Conservation (phyloP, 2,888 invertebrate species). For the Rhodophaea formosa region DNA sequence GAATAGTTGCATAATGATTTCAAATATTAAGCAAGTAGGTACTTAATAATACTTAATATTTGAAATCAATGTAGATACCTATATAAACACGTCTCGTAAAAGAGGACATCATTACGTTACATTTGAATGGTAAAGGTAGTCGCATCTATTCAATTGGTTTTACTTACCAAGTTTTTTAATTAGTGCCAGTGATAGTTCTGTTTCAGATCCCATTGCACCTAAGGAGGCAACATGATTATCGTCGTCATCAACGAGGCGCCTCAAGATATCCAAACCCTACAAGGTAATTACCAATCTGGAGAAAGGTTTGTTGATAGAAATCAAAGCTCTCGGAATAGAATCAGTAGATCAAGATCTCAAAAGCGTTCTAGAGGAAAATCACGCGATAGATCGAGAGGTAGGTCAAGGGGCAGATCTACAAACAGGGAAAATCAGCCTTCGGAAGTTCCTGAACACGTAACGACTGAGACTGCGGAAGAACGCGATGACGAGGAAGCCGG, state of each 20-base stretch:
- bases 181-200: not conserved
- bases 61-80: conserved; percentile 19
- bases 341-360: not conserved
- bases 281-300: not conserved
- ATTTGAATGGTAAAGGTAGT: no score
- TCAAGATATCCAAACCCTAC: not conserved
- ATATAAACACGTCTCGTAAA: conserved; percentile 14
- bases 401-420: not conserved
- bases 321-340: not conserved
- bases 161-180: not conserved
- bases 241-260: not conserved
- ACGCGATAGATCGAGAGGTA: not conserved
- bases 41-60: conserved; percentile 20
- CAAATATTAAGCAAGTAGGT: not conserved
- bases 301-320: not conserved
- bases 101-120: not conserved
- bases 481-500: not conserved
- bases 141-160: not conserved
- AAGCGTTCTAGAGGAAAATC: conserved; percentile 13
- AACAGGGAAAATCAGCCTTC: not conserved
- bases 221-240: not conserved
- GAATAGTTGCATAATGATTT: no score
- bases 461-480: not conserved
- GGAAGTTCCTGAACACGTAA: not conserved
- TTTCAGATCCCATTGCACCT: not conserved